phyloP scores from a whole-genome alignment of 2,797 vertebrate species.

The Sebastolobus alascanus region DNA sequence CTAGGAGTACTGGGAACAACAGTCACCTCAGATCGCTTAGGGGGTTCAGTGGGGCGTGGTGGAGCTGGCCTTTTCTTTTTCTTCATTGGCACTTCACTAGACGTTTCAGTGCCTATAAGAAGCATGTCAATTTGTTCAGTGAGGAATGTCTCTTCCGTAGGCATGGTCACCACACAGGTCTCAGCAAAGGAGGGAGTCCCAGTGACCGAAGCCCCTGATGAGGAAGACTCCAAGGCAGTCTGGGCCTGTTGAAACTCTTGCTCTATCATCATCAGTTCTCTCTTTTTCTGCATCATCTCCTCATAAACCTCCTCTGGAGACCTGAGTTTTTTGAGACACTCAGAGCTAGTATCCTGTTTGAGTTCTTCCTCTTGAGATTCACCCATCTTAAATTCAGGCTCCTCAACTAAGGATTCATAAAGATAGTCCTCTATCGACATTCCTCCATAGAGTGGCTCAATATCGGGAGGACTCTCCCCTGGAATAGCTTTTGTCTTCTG shows the following conservation, averaged over 20 bases:
- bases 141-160: constrained; percentile 82
- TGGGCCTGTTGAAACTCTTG: constrained; percentile 80
- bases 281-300: constrained; percentile 90
- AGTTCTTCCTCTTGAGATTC: constrained; percentile 79
- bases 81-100: constrained; percentile 88
- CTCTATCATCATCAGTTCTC: constrained; percentile 86
- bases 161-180: constrained; percentile 91
- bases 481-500: constrained; percentile 90
- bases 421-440: constrained; percentile 99
- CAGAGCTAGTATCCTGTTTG: constrained; percentile 79
- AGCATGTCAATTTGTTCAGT: constrained; percentile 80
- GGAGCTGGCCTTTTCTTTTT: constrained; percentile 90
- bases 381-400: constrained; percentile 83
- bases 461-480: constrained; percentile 92
- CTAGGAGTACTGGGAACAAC: constrained; percentile 76
- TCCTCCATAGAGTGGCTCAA: constrained; percentile 95
- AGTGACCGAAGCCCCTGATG: constrained; percentile 84
- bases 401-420: constrained; percentile 96
- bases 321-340: constrained; percentile 87
- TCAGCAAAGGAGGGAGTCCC: constrained; percentile 84
- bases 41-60: constrained; percentile 83
- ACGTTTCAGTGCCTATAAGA: constrained; percentile 82
- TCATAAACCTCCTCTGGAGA: constrained; percentile 91
- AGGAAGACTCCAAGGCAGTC: constrained; percentile 79
- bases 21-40: constrained; percentile 79